Evolutionary conservation across 2,797 vertebrate species (phyloP), one percentile per base, ranked within the genome.

Genomic region (Babyrousa celebensis): DNA sequence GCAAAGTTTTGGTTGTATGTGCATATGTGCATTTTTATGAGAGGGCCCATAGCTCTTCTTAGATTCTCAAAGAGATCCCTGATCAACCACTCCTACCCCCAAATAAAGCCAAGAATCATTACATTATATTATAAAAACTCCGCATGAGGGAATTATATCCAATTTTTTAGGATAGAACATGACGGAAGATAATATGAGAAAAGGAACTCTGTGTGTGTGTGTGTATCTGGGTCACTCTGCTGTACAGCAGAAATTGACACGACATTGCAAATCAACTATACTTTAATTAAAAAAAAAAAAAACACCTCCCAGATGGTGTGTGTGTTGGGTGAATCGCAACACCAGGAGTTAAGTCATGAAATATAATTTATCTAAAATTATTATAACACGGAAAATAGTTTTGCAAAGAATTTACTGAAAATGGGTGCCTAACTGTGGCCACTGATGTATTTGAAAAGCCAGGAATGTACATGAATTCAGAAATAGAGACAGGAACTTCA

Each of bases 101-200:
- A 92, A 67, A 71, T 75, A 85, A 74, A 94, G 15, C 27, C 71
- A 92, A 87, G 10, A 96, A 91, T 71, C 29, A 95, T 52, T 60
- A 63, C 5, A 40, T 29, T 18, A 10, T 79, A 91, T 58, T 70
- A 63, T 23, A 91, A 95, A 89, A 84, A 65, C 8, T 65, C 43
- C 43, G 6, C 6, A 48, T 48, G 43, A 48, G 43, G 43, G 43
- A 48, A 48, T 10, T 48, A 48, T 48, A 48, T 48, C 43, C 43
- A 48, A 10, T 48, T 10, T 48, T 10, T 48, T 48, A 10, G 43
- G 43, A 48, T 48, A 48, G 43, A 48, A 48, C 9, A 48, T 48
- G 43, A 48, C 6, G 43, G 43, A 48, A 48, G 43, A 10, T 48
- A 48, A 48, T 48, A 48, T 48, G 43, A 48, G 43, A 48, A 48